Evolutionary conservation across 2,888 invertebrate genomes (phyloP).

Genomic region (Cotesia congregata): DNA sequence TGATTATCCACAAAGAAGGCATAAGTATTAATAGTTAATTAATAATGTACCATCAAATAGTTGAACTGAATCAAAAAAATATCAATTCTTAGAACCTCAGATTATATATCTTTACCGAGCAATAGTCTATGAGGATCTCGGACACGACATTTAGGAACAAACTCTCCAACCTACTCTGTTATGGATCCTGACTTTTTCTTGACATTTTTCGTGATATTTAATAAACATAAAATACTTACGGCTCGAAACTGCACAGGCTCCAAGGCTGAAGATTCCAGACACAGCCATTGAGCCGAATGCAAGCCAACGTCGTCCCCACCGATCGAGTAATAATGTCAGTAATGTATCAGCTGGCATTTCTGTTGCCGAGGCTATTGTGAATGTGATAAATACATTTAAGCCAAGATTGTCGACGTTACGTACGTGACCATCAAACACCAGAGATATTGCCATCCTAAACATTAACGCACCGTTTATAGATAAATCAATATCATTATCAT

Average conservation of each 20-base stretch:
- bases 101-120: too few species aligned
- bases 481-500: constrained; percentile 9
- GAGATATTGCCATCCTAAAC: constrained; percentile 82
- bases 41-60: too few species aligned
- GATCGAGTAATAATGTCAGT: constrained; percentile 81
- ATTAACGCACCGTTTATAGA: neutral
- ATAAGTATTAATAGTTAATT: too few species aligned
- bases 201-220: neutral
- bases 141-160: too few species aligned
- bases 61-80: too few species aligned
- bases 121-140: too few species aligned
- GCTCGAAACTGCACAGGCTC: constrained; percentile 82
- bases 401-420: constrained; percentile 89
- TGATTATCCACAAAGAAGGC: too few species aligned
- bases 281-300: constrained; percentile 86
- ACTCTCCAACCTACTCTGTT: too few species aligned
- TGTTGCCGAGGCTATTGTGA: constrained; percentile 86
- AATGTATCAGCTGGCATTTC: constrained; percentile 89
- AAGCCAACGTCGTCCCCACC: constrained; percentile 88
- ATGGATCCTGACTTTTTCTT: too few species aligned
- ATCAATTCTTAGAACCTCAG: too few species aligned
- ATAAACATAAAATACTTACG: constrained; percentile 70
- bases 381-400: constrained; percentile 86
- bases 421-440: constrained; percentile 91
- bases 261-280: constrained; percentile 84